Base-by-base conservation (phyloP, 2,113 vertebrate species). In the human (Homo sapiens) region DNA sequence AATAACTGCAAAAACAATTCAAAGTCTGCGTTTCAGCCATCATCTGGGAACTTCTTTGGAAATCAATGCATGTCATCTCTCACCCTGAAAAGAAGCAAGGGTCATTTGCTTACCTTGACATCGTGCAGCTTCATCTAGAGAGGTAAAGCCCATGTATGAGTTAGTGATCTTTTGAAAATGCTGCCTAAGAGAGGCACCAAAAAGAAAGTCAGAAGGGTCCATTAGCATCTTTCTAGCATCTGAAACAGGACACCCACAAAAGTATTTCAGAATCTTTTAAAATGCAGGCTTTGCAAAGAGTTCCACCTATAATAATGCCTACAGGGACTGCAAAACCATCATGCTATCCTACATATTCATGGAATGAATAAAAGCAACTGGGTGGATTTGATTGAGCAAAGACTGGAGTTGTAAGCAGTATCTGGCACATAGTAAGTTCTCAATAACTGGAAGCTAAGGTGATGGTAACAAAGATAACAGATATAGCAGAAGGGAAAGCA, bases 101-200 rank as follows among this genome's bases (percentile, higher is more conserved):
- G 9, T 30, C 20, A 55, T 2, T 11, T 81, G 66, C 98, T 98
- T 98, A 98, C 97, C 97, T 98, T 99, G n/a, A 97, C 97, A 98
- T 99, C 98, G 88, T 98, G 98, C 83, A 99, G 98, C 97, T 98
- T 98, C 78, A 98, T 81, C 97, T 98, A 98, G 96, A 25, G 98
- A 98, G 75, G 97, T 98, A 93, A 98, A 98, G 78, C 98, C 98
- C 98, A 98, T 96, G 82, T 70, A 94, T 80, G 98, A 97, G 99
- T 98, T 3, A 99, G 95, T 0, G 98, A 98, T 57, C 97, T 98
- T 98, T 98, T 98, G 32, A 99, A 99, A 76, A 98, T 98, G 64
- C 98, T 99, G 93, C 6, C 87, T 90, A 96, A 97, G 25, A 97
- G 30, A 48, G 79, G 5, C 40, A 85, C 12, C 6, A n/a, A 16